Base-by-base conservation (phyloP, 2,888 invertebrate genomes). In the Amphipoea oculea region DNA sequence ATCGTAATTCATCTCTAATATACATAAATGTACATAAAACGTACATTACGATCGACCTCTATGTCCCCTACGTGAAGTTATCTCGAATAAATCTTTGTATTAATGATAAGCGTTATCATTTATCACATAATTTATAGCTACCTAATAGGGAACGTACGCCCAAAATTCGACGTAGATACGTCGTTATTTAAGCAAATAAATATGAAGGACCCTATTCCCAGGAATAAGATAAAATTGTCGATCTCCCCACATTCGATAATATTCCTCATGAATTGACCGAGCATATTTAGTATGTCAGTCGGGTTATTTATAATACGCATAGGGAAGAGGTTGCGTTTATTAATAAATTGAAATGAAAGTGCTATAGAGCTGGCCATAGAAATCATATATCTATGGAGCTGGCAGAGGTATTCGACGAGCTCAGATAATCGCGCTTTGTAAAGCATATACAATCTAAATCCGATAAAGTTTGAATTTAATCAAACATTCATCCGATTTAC, bases 51-150 rank as follows among this genome's bases (percentile, higher is more conserved):
- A 80, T 76, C 78, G 78, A 79, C 86, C 78, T 80, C 76, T 77
- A 78, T 86, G 83, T 86, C 84, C 84, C 83, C 45, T 75, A 87
- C 77, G 85, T 82, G 82, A 87, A 87, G 71, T 82, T 89, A 87
- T 87, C 89, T 89, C 77, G 77, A 74, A 88, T 89, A 88, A 82
- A 89, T 89, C 88, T 89, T 76, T 79, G 84, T 88, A 88, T 88
- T 88, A 88, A 89, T 86, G 88, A 89, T 88, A 88, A 89, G 86
- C 86, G 86, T 89, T 90, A 88, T 88, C 89, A 88, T 90, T 89
- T 90, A 91, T 87, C 91, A 84, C 79, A 74, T 87, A 88, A 91
- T 89, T 90, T 90, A 90, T 87, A 68, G 83, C 78, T 81, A 77
- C 77, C 83, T 89, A 87, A 85, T 88, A 80, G 70, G 83, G 75